Percentiles rank a stretch among this genome's conserved stretches.
Conservation (phyloP, 2,113 vertebrate genomes). For the Platichthys flesus region DNA sequence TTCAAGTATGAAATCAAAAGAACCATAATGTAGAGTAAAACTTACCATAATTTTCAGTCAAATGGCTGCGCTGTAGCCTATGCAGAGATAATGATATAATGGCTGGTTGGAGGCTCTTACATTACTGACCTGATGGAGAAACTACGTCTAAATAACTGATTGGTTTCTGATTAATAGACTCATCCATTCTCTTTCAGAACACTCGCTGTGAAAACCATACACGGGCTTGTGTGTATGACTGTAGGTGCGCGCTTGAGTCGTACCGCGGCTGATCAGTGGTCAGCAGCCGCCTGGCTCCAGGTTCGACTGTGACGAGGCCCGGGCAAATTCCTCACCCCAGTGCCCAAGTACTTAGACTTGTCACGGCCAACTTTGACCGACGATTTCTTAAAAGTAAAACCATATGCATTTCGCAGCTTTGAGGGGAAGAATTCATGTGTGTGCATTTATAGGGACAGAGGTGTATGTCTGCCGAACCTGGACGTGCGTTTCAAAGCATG, state of each 20-base stretch:
- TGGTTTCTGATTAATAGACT: constrained; percentile 33
- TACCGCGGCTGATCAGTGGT: constrained; percentile 52
- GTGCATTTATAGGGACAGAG: not conserved
- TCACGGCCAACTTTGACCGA: constrained; percentile 78
- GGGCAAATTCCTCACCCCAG: constrained; percentile 85
- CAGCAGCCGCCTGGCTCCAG: constrained; percentile 81
- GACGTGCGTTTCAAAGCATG: not conserved
- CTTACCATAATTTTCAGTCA: constrained; percentile 58
- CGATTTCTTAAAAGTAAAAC: constrained; percentile 68
- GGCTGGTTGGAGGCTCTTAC: constrained; percentile 40
- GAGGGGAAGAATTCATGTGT: constrained; percentile 20
- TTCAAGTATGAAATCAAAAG: constrained; percentile 70
- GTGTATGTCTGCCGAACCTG: constrained; percentile 6
- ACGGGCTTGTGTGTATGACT: constrained; percentile 28
- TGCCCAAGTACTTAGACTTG: constrained; percentile 78
- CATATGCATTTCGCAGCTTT: constrained; percentile 71
- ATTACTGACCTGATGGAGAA: constrained; percentile 41
- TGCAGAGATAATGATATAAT: constrained; percentile 49
- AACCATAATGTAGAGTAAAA: constrained; percentile 59
- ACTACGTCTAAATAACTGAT: constrained; percentile 42
- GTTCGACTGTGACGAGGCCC: constrained; percentile 75
- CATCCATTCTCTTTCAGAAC: constrained; percentile 15
- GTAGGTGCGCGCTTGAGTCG: constrained; percentile 9
- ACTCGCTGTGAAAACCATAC: constrained; percentile 21
- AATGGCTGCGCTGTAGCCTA: constrained; percentile 30